These are phyloP conservation scores for Promerops cafer DNA, from an alignment of 2,113 vertebrate genomes.

Conservation along the genomic window DNA sequence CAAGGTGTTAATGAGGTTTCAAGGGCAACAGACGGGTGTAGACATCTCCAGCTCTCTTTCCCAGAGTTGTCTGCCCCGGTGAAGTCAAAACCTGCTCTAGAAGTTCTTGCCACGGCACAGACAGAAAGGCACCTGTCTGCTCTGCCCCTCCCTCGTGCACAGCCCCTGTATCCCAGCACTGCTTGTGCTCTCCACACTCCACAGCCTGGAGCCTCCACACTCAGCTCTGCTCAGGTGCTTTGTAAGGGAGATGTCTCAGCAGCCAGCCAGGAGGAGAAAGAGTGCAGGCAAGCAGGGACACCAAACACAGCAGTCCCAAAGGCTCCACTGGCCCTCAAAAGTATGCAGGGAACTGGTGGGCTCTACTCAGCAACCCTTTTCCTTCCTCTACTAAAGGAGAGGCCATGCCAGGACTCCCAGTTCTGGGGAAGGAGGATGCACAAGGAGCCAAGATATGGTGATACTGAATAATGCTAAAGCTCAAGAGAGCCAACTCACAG, in stretches of 20 bases:
- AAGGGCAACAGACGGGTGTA: background rate
- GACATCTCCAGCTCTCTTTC: background rate
- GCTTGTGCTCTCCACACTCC: background rate
- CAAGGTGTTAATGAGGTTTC: background rate
- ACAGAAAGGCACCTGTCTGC: background rate
- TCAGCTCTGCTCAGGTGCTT: background rate
- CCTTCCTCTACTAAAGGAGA: background rate
- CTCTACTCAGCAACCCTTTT: background rate
- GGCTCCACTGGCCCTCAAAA: background rate
- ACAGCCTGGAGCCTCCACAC: background rate
- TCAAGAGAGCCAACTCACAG: background rate
- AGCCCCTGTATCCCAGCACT: background rate
- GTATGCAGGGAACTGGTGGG: accelerated
- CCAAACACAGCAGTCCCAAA: background rate
- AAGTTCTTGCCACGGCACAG: background rate
- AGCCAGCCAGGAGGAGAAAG: background rate
- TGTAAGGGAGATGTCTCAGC: background rate
- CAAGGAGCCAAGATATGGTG: background rate
- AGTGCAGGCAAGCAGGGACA: background rate
- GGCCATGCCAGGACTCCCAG: background rate
- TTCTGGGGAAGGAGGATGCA: background rate
- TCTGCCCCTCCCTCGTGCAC: accelerated
- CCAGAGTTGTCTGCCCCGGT: background rate
- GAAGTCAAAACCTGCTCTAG: background rate
- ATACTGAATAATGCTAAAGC: background rate